Evolutionary conservation across 2,113 vertebrate species (phyloP), one percentile per base, ranked within the genome.

Genomic region (Phoxinus phoxinus): DNA sequence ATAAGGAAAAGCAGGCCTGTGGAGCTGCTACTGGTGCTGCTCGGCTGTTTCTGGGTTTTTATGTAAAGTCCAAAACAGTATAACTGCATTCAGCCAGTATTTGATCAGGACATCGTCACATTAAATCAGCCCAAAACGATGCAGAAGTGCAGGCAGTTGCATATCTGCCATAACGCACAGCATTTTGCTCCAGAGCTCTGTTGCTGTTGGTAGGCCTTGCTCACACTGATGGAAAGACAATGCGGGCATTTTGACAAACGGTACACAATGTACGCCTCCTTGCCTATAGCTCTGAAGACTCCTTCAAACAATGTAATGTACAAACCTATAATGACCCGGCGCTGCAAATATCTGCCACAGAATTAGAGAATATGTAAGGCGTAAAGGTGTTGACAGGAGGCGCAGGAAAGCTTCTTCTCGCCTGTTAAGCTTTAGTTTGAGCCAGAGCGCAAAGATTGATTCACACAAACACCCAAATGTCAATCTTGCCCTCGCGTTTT

Each of bases 171-270:
- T n/a, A 76, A 77, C 25, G 41, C 73, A 65, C 17, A 76, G 37
- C 86, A 81, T 69, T 84, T 25, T 84, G 90, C 86, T 78, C 89
- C 86, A 86, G 86, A 89, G 88, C 88, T 90, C 89, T 86, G 79
- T 87, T 85, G 59, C 59, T 71, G 58, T n/a, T 86, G 53, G 84
- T 84, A 91, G 91, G 90, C 90, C 93, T 90, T 82, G 86, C 89
- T 92, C 91, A 63, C n/a, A 89, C 86, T 88, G 86, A 88, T 90
- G 90, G 89, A 90, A 94, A 92, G 91, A 94, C 90, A 93, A 94
- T 94, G 94, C 94, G 93, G 93, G 92, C 90, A 93, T 94, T 94
- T 93, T 94, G 90, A 92, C 91, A 90, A 91, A 90, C 91, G 92
- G 93, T 92, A 94, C 93, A 91, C 91, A 87, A 80, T 91, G 93